phyloP scores from a whole-genome alignment of 2,888 invertebrate species.

The Ormyrus rosae region DNA sequence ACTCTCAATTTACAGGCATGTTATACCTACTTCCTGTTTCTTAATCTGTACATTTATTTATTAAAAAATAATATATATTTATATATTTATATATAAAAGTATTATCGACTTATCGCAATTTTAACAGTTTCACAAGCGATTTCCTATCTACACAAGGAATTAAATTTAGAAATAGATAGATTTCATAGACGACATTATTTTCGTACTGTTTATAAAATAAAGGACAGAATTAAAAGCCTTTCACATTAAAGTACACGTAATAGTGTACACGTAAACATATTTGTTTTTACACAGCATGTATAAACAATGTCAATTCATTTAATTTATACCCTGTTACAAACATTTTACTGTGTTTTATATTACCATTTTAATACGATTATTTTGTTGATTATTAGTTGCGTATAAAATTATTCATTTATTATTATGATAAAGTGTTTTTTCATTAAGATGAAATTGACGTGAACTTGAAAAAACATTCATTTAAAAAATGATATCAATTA shows the following conservation, averaged over 20 bases:
- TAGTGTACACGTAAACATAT: slow-evolving; percentile 28
- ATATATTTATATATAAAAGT: neutral
- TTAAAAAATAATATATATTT: slow-evolving; percentile 6
- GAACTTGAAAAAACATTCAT: slow-evolving; percentile 41
- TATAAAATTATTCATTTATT: neutral
- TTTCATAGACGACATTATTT: slow-evolving; percentile 18
- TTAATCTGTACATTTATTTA: slow-evolving; percentile 48
- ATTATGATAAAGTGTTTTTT: neutral
- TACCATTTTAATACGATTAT: neutral
- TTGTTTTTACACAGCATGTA: slow-evolving; percentile 29
- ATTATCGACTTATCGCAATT: slow-evolving; percentile 10
- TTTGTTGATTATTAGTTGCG: neutral
- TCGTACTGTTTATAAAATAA: slow-evolving; percentile 12
- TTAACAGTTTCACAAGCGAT: slow-evolving; percentile 37
- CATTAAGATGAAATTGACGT: slow-evolving; percentile 11
- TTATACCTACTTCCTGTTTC: slow-evolving; percentile 34
- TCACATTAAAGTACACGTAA: slow-evolving; percentile 26
- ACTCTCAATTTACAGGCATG: slow-evolving; percentile 47
- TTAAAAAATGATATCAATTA: slow-evolving; percentile 59
- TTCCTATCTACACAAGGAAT: slow-evolving; percentile 31
- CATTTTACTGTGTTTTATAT: neutral
- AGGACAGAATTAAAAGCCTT: slow-evolving; percentile 12
- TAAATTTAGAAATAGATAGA: slow-evolving; percentile 13
- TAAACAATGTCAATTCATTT: slow-evolving; percentile 20
- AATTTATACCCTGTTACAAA: slow-evolving; percentile 17